These are phyloP conservation scores for Diorhabda elongata DNA, from an alignment of 1,140 invertebrate genomes.

Conservation along the genomic window DNA sequence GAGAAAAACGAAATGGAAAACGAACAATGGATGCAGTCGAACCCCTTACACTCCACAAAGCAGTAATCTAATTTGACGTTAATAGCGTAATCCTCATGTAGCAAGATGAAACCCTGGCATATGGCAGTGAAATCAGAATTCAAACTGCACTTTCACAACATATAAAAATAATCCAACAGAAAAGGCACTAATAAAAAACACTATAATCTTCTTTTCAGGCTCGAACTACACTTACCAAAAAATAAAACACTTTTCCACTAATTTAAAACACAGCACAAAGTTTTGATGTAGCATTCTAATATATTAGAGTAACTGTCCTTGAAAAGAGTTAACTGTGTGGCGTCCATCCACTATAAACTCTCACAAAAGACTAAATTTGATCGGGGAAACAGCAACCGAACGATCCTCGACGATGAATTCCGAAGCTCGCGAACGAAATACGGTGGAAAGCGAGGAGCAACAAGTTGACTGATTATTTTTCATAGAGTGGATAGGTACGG, in stretches of 20 bases:
- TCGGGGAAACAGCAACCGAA: conserved; percentile 7
- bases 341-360: conserved; percentile 8
- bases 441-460: conserved; percentile 21
- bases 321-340: conserved; percentile 14
- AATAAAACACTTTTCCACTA: conserved; percentile 9
- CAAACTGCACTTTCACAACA: conserved; percentile 13
- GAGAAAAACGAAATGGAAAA: not conserved
- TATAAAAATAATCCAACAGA: conserved; percentile 6
- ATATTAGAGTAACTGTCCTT: conserved; percentile 14
- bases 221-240: conserved; percentile 19
- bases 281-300: conserved; percentile 5
- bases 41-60: conserved; percentile 5
- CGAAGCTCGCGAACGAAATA: conserved; percentile 14
- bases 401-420: conserved; percentile 4
- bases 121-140: conserved; percentile 14
- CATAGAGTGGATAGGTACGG: conserved; percentile 19
- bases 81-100: conserved; percentile 10
- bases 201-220: conserved; percentile 3
- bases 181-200: conserved; percentile 11
- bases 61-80: not conserved
- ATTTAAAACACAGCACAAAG: conserved; percentile 7
- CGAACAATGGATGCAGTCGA: conserved; percentile 4
- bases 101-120: conserved; percentile 13
- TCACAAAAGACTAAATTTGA: conserved; percentile 22
- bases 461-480: conserved; percentile 22